Evolutionary conservation across 2,113 vertebrate species (phyloP).

Genomic region (Nestor notabilis): DNA sequence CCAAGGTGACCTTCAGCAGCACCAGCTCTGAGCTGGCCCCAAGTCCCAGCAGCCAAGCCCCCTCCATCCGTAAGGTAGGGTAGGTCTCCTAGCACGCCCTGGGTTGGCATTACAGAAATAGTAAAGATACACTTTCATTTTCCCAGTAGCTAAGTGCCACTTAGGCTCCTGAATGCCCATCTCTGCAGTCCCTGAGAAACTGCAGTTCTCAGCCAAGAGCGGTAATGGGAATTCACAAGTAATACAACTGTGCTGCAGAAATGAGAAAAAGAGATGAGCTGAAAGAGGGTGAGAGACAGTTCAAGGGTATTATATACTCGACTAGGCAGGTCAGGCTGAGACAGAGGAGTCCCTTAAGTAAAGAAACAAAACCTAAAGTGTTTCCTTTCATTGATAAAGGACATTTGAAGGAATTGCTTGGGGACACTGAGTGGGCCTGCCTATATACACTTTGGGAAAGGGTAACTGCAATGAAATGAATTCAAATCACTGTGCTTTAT

Average conservation of each 20-base stretch:
- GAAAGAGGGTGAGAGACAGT: constrained; percentile 22
- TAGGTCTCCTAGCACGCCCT: background rate
- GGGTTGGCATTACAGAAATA: background rate
- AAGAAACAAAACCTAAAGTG: background rate
- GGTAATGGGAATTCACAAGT: constrained; percentile 28
- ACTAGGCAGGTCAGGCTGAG: background rate
- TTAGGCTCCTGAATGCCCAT: background rate
- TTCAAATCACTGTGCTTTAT: background rate
- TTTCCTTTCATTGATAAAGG: background rate
- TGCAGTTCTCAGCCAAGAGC: background rate
- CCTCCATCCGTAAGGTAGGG: accelerated
- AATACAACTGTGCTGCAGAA: background rate
- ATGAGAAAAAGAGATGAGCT: background rate
- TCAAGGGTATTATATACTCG: background rate
- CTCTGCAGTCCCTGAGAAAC: background rate
- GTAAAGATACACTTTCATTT: background rate
- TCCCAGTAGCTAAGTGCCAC: background rate
- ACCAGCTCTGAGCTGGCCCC: background rate
- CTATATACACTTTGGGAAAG: background rate
- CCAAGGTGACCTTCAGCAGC: background rate
- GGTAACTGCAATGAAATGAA: background rate
- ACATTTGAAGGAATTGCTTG: background rate
- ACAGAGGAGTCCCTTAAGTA: background rate
- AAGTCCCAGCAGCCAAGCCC: accelerated
- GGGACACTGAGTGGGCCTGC: background rate